These are phyloP conservation scores for Anguilla rostrata DNA, from an alignment of 2,113 vertebrate species.

Conservation along the genomic window DNA sequence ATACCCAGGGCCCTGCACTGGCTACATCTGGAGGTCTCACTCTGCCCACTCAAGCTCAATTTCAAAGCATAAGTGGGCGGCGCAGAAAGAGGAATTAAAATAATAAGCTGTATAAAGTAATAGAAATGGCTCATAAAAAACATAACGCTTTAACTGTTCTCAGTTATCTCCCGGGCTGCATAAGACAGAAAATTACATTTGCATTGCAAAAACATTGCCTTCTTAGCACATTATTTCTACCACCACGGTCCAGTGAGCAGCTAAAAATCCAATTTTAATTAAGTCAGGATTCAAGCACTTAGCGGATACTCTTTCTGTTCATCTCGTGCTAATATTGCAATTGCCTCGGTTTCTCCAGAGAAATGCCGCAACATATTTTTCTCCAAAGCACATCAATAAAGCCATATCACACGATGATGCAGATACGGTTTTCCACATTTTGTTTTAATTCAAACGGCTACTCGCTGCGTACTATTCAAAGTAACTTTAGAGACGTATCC, in stretches of 20 bases:
- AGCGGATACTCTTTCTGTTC: constrained; percentile 12
- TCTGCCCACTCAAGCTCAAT: not conserved
- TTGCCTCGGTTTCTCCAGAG: constrained; percentile 34
- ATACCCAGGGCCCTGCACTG: not conserved
- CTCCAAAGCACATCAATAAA: constrained; percentile 41
- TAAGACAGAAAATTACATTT: constrained; percentile 61
- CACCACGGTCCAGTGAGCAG: constrained; percentile 48
- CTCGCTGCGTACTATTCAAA: not conserved
- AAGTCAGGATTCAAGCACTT: constrained; percentile 44
- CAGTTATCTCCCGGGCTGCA: constrained; percentile 43
- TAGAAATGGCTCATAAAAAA: constrained; percentile 31
- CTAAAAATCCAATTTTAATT: constrained; percentile 66
- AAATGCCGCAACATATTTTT: constrained; percentile 27
- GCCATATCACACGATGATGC: constrained; percentile 40
- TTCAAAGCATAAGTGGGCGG: not conserved
- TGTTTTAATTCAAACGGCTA: constrained; percentile 37
- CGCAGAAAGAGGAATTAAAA: constrained; percentile 1
- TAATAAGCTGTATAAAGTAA: not conserved
- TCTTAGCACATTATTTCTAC: constrained; percentile 41
- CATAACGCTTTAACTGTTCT: constrained; percentile 51
- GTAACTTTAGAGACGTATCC: not conserved
- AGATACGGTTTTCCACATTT: constrained; percentile 35
- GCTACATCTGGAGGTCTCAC: not conserved
- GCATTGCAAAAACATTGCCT: constrained; percentile 60
- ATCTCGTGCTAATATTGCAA: constrained; percentile 27